These are phyloP conservation scores for Colostygia pectinataria DNA, from an alignment of 2,888 invertebrate genomes.

Conservation along the genomic window DNA sequence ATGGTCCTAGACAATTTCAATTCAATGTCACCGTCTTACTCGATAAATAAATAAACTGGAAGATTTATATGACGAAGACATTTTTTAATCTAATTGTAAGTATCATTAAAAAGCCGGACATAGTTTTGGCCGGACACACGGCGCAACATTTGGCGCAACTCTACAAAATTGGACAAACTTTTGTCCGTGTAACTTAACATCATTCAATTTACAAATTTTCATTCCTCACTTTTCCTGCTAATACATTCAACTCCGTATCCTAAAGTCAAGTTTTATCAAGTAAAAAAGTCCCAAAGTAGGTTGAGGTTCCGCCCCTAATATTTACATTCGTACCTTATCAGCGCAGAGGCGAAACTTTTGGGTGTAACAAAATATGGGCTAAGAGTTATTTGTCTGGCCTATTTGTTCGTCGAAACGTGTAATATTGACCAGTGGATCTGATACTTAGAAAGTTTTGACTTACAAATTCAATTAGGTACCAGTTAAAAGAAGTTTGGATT, in stretches of 20 bases:
- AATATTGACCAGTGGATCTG: not conserved
- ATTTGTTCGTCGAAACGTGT: slow-evolving; percentile 22
- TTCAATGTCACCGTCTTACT: too few species aligned
- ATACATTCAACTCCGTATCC: slow-evolving; percentile 7
- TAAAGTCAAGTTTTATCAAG: slow-evolving; percentile 14
- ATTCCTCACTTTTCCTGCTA: slow-evolving; percentile 5
- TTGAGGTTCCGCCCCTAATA: slow-evolving; percentile 18
- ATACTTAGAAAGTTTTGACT: too few species aligned
- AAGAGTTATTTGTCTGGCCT: slow-evolving; percentile 25
- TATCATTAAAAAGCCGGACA: not conserved
- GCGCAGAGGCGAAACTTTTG: slow-evolving; percentile 27
- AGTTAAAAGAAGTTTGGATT: too few species aligned
- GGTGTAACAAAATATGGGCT: slow-evolving; percentile 26
- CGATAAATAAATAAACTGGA: too few species aligned
- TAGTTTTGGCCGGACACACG: slow-evolving; percentile 4
- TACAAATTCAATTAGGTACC: too few species aligned
- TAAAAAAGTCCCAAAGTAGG: slow-evolving; percentile 20
- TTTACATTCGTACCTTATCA: slow-evolving; percentile 28
- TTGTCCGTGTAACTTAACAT: slow-evolving; percentile 2
- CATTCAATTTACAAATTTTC: slow-evolving; percentile 3
- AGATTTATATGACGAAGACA: too few species aligned
- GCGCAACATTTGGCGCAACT: too few species aligned
- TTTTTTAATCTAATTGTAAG: too few species aligned
- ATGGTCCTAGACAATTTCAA: too few species aligned
- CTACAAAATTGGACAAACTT: slow-evolving; percentile 1